Percentiles rank a stretch among this genome's conserved stretches.
These are phyloP conservation scores for Desmophyllum pertusum DNA, from an alignment of 92 coral and sea anemone species.

Conservation along the genomic window DNA sequence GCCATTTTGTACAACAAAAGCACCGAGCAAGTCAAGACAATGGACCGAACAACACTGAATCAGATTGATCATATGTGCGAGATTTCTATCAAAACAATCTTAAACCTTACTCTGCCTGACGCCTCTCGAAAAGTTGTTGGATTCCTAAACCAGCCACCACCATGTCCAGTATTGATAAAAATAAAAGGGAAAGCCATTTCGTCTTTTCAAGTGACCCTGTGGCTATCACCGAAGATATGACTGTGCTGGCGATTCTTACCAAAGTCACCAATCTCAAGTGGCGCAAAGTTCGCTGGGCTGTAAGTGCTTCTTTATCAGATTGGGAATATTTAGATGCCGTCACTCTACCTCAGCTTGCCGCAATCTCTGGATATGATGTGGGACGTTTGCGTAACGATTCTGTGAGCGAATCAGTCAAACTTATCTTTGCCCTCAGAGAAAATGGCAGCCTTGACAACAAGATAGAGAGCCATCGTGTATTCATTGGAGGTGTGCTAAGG, in stretches of 20 bases:
- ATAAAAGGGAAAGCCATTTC: conserved; percentile 57
- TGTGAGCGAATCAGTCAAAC: conserved; percentile 37
- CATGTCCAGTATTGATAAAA: conserved; percentile 48
- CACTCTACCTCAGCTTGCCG: conserved; percentile 45
- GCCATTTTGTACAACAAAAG: conserved; percentile 69
- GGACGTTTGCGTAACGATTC: conserved; percentile 42
- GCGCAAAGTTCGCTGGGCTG: conserved; percentile 51
- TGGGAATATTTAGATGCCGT: conserved; percentile 70
- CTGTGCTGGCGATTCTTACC: conserved; percentile 58
- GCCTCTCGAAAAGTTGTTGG: conserved; percentile 58
- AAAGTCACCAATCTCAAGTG: conserved; percentile 46
- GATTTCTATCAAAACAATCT: conserved; percentile 13
- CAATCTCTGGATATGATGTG: conserved; percentile 25
- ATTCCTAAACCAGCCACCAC: conserved; percentile 16
- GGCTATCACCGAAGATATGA: conserved; percentile 22
- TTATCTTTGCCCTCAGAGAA: conserved; percentile 8
- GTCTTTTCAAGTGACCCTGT: conserved; percentile 18
- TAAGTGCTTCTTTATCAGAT: conserved; percentile 45
- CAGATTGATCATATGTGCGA: conserved; percentile 64
- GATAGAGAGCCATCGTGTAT: conserved; percentile 22
- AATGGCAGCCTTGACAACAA: conserved; percentile 29
- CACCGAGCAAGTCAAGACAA: conserved; percentile 48
- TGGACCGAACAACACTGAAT: conserved; percentile 44
- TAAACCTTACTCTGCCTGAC: conserved; percentile 48
- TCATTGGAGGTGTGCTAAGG: not conserved